Conservation (phyloP, 2,888 invertebrate species). For the Emmelina monodactyla region DNA sequence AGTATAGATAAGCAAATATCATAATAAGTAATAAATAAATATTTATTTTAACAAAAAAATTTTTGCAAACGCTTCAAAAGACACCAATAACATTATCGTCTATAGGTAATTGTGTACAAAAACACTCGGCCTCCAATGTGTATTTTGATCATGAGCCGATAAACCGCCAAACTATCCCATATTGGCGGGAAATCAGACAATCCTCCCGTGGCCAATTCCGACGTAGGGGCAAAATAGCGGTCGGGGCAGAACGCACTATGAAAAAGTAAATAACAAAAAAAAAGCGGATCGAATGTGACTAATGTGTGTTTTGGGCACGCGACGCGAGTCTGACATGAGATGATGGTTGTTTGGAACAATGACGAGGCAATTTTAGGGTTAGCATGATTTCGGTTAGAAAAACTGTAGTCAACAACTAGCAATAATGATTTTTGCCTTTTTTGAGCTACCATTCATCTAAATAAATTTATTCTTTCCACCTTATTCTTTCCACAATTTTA, state of each 20-base stretch:
- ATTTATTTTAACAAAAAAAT: too few species aligned
- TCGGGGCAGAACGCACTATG: constrained; percentile 27
- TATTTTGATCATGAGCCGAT: constrained; percentile 20
- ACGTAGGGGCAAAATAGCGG: constrained; percentile 43
- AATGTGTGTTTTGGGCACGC: constrained; percentile 62
- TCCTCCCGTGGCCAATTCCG: constrained; percentile 53
- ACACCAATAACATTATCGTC: too few species aligned
- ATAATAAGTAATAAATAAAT: neutral
- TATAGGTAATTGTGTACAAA: too few species aligned
- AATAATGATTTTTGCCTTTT: too few species aligned
- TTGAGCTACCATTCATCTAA: too few species aligned
- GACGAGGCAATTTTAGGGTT: too few species aligned
- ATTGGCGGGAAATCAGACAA: constrained; percentile 41
- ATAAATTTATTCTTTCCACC: too few species aligned
- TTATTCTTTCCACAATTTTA: too few species aligned
- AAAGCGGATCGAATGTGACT: constrained; percentile 59
- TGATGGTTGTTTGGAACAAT: too few species aligned
- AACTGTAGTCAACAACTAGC: too few species aligned
- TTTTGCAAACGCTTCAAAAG: too few species aligned
- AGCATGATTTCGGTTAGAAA: too few species aligned
- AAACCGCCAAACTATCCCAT: constrained; percentile 50
- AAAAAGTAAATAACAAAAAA: constrained; percentile 48
- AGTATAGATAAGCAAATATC: neutral
- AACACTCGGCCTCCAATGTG: neutral
- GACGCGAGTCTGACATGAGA: constrained; percentile 25